phyloP scores from a whole-genome alignment of 2,888 invertebrate species.

The Cerastis leucographa region DNA sequence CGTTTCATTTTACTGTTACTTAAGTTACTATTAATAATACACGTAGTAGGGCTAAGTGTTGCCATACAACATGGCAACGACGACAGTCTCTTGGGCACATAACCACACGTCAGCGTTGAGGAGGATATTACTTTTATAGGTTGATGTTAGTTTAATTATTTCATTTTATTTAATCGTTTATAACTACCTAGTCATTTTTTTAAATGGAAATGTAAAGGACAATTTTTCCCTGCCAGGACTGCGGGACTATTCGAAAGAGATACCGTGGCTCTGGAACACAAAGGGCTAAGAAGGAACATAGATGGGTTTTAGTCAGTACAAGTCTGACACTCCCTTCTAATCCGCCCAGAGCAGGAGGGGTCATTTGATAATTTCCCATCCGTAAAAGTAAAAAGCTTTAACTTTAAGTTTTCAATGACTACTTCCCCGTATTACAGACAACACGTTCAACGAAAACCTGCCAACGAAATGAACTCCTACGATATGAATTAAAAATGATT shows the following conservation, averaged over 20 bases:
- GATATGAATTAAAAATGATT: slow-evolving; percentile 53
- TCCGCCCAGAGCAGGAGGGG: too few species aligned
- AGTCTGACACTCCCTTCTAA: too few species aligned
- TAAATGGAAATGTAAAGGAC: background rate
- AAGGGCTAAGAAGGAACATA: too few species aligned
- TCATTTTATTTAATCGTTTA: background rate
- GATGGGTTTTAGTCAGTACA: too few species aligned
- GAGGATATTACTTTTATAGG: background rate
- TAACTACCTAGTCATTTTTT: background rate
- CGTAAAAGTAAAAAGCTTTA: background rate
- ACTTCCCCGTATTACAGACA: slow-evolving; percentile 2
- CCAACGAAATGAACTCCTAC: slow-evolving; percentile 50
- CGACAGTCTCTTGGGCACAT: background rate
- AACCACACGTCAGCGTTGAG: background rate
- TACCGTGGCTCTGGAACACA: too few species aligned
- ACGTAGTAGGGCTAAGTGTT: background rate
- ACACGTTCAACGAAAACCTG: slow-evolving; percentile 29
- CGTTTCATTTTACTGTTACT: background rate
- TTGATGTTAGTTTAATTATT: background rate
- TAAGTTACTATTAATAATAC: background rate
- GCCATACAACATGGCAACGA: background rate
- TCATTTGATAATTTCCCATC: too few species aligned
- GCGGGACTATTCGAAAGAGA: too few species aligned
- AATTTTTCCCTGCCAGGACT: too few species aligned
- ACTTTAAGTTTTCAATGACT: slow-evolving; percentile 4